phyloP scores from a whole-genome alignment of 2,113 vertebrate species.

The Lamprologus sp. region DNA sequence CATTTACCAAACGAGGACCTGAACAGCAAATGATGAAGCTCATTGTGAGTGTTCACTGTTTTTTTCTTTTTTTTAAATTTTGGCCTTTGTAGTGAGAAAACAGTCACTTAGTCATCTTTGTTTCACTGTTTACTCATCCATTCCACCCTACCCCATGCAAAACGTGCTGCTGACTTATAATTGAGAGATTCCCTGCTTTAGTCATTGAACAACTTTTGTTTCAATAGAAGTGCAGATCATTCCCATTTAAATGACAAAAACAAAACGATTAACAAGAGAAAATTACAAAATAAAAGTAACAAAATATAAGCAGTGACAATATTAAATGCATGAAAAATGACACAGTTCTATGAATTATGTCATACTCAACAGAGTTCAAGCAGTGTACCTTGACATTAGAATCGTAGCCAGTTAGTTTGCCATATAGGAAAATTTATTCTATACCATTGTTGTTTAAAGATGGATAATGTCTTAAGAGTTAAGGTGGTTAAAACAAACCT shows the following conservation, averaged over 20 bases:
- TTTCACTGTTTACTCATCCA: neutral
- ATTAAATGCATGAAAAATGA: neutral
- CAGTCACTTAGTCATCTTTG: neutral
- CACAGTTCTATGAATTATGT: neutral
- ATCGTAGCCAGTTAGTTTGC: neutral
- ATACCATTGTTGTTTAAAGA: neutral
- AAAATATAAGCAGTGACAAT: neutral
- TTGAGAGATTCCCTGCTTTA: neutral
- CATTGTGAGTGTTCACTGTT: neutral
- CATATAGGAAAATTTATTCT: neutral
- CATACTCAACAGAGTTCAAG: neutral
- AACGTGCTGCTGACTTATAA: neutral
- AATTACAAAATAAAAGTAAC: neutral
- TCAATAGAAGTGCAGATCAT: neutral
- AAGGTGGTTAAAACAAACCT: neutral
- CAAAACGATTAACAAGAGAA: neutral
- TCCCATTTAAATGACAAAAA: neutral
- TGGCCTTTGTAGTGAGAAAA: neutral
- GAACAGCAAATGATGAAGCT: neutral
- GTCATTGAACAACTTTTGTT: neutral
- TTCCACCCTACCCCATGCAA: neutral
- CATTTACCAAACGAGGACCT: neutral
- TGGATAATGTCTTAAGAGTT: neutral
- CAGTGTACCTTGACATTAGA: neutral
- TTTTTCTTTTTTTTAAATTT: neutral